Base-by-base conservation (phyloP, 1,140 invertebrate genomes). In the Drosophila mauritiana region DNA sequence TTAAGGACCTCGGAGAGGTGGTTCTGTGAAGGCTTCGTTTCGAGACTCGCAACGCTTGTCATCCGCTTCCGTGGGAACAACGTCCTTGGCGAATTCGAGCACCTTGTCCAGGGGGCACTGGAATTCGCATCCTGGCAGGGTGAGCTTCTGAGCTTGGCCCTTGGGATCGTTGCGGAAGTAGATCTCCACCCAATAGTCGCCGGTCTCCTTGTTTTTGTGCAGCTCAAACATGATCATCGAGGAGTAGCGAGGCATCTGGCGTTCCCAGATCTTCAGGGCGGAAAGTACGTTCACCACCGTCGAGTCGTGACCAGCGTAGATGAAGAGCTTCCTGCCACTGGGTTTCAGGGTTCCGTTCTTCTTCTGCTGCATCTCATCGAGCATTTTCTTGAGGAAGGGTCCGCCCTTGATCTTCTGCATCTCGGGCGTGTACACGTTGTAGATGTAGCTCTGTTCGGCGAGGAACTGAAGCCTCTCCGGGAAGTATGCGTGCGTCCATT, bases 281-380 rank as follows among this genome's bases (percentile, higher is more conserved):
- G 93, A 91, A 31, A 97, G 88, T 5, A 97, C 80, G 73, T 96
- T 95, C 0, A 95, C 94, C 6, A 97, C 92, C 1, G 96, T 97
- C 0, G 95, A 95, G 86, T 97, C 97, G 81, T 97, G 96, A 4
- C 95, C 95, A 5, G 94, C 93, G 76, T 96, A 96, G 53, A 95
- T 93, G 55, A 94, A 95, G 63, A 96, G 93, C 88, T 96, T 96
- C 7, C 94, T 92, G 6, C 91, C 73, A 10, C 86, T 69, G 2
- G 94, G 94, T n/a, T 92, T 91, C 13, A 95, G 70, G 6, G 59
- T 93, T 17, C 90, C 93, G 3, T 93, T 80, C 4, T 90, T 81
- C 90, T 94, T 94, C 11, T 92, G 83, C 46, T 93, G 83, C 93
- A 95, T 95, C 78, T 95, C 94, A 0, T 91, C 78, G 1, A 95